Evolutionary conservation across 2,113 vertebrate species (phyloP), one percentile per base, ranked within the genome.

Genomic region (Campylomormyrus tamandua): DNA sequence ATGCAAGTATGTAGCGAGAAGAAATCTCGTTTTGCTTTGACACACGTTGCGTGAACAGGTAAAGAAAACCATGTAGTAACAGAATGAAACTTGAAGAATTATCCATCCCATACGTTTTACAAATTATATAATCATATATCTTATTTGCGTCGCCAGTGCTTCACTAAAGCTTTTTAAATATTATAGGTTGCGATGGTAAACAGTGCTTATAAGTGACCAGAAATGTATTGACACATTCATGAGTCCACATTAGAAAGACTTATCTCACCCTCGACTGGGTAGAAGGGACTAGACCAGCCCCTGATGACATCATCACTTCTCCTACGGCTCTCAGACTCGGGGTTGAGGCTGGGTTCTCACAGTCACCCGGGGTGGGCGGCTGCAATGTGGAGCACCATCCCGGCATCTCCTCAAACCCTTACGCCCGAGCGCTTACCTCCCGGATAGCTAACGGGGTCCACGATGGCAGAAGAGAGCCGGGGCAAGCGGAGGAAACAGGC

Each of bases 401-500:
- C 93, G 52, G 46, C 42, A 70, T 52, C 83, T 92, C 92, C 91
- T 91, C 90, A 39, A 31, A 74, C 77, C 50, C n/a, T 70, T 53
- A 90, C 91, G 87, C 93, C 86, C 21, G 21, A 90, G 53, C 48
- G 91, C 89, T 91, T 90, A 88, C 45, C 70, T 83, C 83, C 45
- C 46, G 74, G 58, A 80, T 45, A 80, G 62, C 46, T 74, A 85
- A 19, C 88, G 83, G 87, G 87, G 91, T 70, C 10, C 88, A 93
- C 53, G 91, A 96, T 96, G 96, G 93, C 96, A 50, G 96, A 96
- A 91, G 95, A 95, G 92, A 95, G 94, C 66, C 90, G 96, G 91
- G 96, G 96, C 48, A 96, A 96, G 89, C 95, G 96, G 10, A 95
- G 96, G 92, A 97, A 97, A 91, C 96, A 97, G 93, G 95, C 96